These are phyloP conservation scores for Calephelis virginiensis DNA, from an alignment of 1,140 invertebrate species.

Conservation along the genomic window DNA sequence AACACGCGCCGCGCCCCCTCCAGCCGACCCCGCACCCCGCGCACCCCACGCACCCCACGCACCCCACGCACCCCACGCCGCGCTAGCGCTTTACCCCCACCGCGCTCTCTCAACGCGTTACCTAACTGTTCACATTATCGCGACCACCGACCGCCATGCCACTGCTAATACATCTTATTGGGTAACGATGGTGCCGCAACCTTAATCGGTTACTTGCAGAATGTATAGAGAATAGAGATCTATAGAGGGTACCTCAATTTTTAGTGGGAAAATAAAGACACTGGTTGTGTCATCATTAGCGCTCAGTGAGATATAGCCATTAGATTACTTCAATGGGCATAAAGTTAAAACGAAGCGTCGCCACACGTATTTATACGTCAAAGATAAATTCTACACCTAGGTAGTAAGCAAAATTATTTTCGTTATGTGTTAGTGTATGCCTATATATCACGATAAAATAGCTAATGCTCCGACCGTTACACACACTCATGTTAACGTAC, in stretches of 20 bases:
- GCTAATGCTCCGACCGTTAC: no score
- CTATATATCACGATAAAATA: no score
- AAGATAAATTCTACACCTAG: no score
- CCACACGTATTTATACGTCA: no score
- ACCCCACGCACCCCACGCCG: constrained; percentile 21
- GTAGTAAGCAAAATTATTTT: no score
- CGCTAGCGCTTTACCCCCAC: constrained; percentile 21
- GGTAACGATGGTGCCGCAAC: not conserved
- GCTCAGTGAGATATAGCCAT: no score
- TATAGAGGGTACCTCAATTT: not conserved
- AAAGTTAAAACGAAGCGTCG: no score
- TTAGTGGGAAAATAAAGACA: no score
- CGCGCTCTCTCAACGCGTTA: constrained; percentile 42
- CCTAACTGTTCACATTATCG: constrained; percentile 18
- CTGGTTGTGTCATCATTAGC: no score
- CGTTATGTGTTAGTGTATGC: no score
- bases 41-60: constrained; percentile 25
- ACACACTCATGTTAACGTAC: no score
- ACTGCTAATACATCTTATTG: not conserved
- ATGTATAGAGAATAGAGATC: not conserved
- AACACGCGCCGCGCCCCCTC: constrained; percentile 61
- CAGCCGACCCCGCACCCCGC: constrained; percentile 43
- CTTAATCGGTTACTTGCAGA: not conserved
- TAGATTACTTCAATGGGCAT: no score
- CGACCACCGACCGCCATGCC: not conserved